Percentiles rank a stretch among this genome's conserved stretches.
Conservation (phyloP, 2,797 vertebrate species). For the Perodicticus potto region DNA sequence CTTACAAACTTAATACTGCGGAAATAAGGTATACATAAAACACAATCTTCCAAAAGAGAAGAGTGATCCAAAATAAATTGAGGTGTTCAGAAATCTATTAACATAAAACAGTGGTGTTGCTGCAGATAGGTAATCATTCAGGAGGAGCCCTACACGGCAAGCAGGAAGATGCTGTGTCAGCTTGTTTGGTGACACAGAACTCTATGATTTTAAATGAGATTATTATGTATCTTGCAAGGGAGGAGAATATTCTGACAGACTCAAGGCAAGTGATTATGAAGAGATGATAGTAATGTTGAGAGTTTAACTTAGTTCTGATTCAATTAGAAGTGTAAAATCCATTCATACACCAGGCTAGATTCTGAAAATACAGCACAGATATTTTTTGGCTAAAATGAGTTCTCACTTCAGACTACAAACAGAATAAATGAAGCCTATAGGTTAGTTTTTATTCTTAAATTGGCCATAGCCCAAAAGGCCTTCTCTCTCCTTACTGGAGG, state of each 20-base stretch:
- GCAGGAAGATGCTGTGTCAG: constrained; percentile 77
- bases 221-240: constrained; percentile 79
- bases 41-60: constrained; percentile 48
- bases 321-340: constrained; percentile 46
- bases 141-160: constrained; percentile 72
- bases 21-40: constrained; percentile 68
- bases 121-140: constrained; percentile 75
- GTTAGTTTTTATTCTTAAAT: constrained; percentile 53
- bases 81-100: constrained; percentile 70
- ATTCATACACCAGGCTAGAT: constrained; percentile 61
- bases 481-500: not conserved
- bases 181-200: constrained; percentile 78
- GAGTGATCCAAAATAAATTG: constrained; percentile 66
- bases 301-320: constrained; percentile 83
- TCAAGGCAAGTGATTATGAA: constrained; percentile 83
- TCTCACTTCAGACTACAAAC: constrained; percentile 32
- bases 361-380: constrained; percentile 56
- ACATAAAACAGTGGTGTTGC: constrained; percentile 54
- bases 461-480: not conserved
- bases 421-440: constrained; percentile 47
- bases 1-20: constrained; percentile 36
- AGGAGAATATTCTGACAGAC: constrained; percentile 84
- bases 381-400: constrained; percentile 39
- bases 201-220: constrained; percentile 84
- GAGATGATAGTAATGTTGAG: constrained; percentile 82